Base-by-base conservation (phyloP, 2,888 invertebrate species). In the Seira sanloemensis region DNA sequence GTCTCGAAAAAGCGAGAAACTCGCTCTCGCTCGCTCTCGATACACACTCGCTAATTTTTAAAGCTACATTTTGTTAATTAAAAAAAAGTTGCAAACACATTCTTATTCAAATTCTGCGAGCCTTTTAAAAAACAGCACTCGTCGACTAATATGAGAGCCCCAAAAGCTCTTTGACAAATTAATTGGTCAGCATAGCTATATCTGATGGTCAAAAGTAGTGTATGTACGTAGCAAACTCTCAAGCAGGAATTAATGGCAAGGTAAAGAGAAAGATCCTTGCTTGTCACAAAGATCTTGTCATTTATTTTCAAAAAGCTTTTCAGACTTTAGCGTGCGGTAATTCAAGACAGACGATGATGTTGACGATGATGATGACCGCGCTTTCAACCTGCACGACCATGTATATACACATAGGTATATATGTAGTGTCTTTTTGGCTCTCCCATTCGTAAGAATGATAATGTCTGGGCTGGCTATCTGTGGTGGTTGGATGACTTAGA, bases 211-310 rank as follows among this genome's bases (percentile, higher is more conserved):
- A 50, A 50, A n/a, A n/a, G 50, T 18, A 50, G 50, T 50, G 16
- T 50, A 12, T 50, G 50, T 50, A 12, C n/a, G 16, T 37, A 7
- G 16, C 50, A n/a, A 18, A 50, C 50, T n/a, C 16, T 12, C 50
- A 50, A 50, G 65, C 23, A 37, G 27, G 65, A 74, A 74, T 27
- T 65, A 74, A 74, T 74, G 65, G 67, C 67, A 76, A 76, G 76
- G 76, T 76, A 67, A 76, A 76, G 76, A 54, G 76, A 76, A 76
- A 76, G 23, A 76, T 74, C 76, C 76, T 76, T 76, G 76, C 76
- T 67, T 76, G 76, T 76, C 76, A 76, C 67, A 67, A 21, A 76
- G 67, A 76, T 62, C 62, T 62, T 62, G 62, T 23, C 62, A 62
- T 62, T 62, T 62, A 21, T 23, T 62, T 62, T 62, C 9, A 62